Base-by-base conservation (phyloP, 2,797 vertebrate genomes). In the Microctenopoma stevenorrisi region DNA sequence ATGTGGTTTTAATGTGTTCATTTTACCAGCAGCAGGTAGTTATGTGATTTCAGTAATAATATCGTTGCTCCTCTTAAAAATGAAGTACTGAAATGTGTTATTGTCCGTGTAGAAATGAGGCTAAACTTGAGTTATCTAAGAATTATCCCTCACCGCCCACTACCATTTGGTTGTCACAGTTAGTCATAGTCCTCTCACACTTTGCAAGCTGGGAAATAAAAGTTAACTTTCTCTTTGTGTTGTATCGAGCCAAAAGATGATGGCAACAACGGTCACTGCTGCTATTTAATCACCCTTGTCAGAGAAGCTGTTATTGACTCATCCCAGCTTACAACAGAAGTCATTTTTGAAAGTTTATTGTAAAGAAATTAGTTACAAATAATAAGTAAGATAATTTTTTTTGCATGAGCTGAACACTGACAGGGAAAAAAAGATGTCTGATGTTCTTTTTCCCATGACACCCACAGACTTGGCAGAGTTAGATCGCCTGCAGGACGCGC, bases 401-500 rank as follows among this genome's bases (percentile, higher is more conserved):
- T 30, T 49, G 40, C 33, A 12, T 12, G 3, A 57, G 64, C 53
- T 6, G 5, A 69, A 38, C 11, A 5, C 44, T 18, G 52, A 61
- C 40, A 13, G 18, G 9, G 9, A 33, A 33, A 33, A 37, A 64
- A 71, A 58, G 52, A 76, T 63, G 67, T 76, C 74, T 85, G 72
- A 74, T 74, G 53, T 53, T 59, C 74, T 86, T 54, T 22, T 74
- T 79, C 68, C 48, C 70, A 30, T 50, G 61, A 89, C 88, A 56
- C 63, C 68, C 83, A 74, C 93, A 96, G 97, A 98, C 93, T 88
- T 98, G 81, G 95, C 96, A 79, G 96, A 97, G 89, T 91, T 97
- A 86, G 96, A 96, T 89, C 97, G 96, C 87, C 97, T 98, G 89
- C 95, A 96, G 88, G 96, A 97, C 89, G 88, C 92, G 1, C 93